These are phyloP conservation scores for Erythrolamprus reginae DNA, from an alignment of 2,113 vertebrate genomes.

Conservation along the genomic window DNA sequence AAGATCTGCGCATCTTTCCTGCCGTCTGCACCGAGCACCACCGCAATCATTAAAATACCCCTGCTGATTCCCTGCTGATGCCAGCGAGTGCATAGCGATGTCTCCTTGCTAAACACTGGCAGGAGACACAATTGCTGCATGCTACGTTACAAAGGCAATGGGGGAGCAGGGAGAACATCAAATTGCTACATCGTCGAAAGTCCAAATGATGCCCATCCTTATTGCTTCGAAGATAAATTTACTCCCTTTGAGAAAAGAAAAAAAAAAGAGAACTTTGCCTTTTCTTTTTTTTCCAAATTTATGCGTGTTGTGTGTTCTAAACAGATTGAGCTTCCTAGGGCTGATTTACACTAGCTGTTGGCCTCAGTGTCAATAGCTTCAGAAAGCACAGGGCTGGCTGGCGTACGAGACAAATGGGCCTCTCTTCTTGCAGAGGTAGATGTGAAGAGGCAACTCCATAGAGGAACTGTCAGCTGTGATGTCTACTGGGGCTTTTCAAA, in stretches of 20 bases:
- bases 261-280: background rate
- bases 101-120: constrained; percentile 18
- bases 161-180: background rate
- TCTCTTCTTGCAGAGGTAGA: background rate
- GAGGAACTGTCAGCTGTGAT: background rate
- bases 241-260: background rate
- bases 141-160: constrained; percentile 5
- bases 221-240: background rate
- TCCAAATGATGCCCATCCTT: background rate
- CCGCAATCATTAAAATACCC: constrained; percentile 31
- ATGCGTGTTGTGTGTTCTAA: background rate
- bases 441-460: background rate
- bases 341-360: background rate
- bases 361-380: background rate
- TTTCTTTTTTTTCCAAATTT: no score
- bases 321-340: background rate
- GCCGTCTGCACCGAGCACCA: background rate
- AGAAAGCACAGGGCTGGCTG: background rate
- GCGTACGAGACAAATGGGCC: background rate
- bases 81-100: constrained; percentile 21
- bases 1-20: constrained; percentile 8
- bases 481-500: background rate
- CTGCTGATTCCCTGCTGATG: background rate
- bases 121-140: constrained; percentile 14
- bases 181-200: background rate